phyloP scores from a whole-genome alignment of 1,140 invertebrate genomes.

The Gryon sp. region DNA sequence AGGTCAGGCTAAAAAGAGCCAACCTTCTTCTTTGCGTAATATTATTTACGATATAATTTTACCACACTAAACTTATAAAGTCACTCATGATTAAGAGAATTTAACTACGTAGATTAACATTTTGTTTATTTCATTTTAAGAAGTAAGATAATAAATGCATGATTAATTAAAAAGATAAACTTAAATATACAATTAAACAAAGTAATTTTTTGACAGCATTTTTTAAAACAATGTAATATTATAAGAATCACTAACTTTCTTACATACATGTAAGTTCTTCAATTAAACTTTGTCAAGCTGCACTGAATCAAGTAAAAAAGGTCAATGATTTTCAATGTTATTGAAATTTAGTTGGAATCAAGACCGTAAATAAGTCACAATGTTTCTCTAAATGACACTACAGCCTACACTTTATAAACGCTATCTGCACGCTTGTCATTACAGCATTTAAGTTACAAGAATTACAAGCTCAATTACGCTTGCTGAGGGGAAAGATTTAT shows the following conservation, averaged over 20 bases:
- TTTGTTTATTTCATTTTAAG: too few relatives aligned
- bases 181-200: too few relatives aligned
- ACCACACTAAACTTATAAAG: slow-evolving; percentile 39
- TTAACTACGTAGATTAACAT: too few relatives aligned
- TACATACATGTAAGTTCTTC: too few relatives aligned
- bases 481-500: slow-evolving; percentile 50
- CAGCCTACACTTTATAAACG: slow-evolving; percentile 18
- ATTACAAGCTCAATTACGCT: slow-evolving; percentile 42
- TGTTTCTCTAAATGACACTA: slow-evolving; percentile 12
- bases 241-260: too few relatives aligned
- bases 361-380: slow-evolving; percentile 22
- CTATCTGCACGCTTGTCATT: slow-evolving; percentile 23
- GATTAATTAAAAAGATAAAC: too few relatives aligned
- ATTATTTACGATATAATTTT: slow-evolving; percentile 68
- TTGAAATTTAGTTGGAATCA: slow-evolving; percentile 32
- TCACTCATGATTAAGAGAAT: too few relatives aligned
- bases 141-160: too few relatives aligned
- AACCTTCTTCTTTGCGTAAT: slow-evolving; percentile 71
- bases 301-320: not conserved
- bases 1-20: slow-evolving; percentile 64
- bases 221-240: too few relatives aligned
- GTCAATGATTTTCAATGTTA: slow-evolving; percentile 12
- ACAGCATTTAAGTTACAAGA: slow-evolving; percentile 47
- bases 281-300: too few relatives aligned
- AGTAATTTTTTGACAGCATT: too few relatives aligned